Percentiles rank a stretch among this genome's conserved stretches.
These are phyloP conservation scores for Physella acuta DNA, from an alignment of 1,140 invertebrate species.

Conservation along the genomic window DNA sequence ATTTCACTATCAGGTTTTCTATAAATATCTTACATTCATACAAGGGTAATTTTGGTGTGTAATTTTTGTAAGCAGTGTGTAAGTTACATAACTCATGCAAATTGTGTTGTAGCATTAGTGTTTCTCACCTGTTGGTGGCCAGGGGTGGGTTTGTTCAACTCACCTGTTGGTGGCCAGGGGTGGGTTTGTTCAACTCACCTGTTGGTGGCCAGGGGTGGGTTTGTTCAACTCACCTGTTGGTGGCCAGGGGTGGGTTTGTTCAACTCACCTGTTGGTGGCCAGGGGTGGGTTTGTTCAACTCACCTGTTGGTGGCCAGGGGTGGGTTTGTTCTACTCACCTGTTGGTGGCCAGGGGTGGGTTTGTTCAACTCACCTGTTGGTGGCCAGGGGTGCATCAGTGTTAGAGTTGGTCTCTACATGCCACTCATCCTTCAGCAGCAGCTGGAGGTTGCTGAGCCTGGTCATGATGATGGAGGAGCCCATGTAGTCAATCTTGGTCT, in stretches of 20 bases:
- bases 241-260: background rate
- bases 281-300: background rate
- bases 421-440: slow-evolving; percentile 61
- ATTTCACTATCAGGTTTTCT: no score
- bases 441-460: slow-evolving; percentile 77
- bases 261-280: background rate
- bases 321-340: background rate
- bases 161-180: background rate
- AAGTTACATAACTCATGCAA: no score
- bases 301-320: background rate
- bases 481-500: slow-evolving; percentile 93
- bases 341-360: background rate
- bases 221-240: background rate
- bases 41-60: no score
- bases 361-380: slow-evolving; percentile 42
- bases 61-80: no score
- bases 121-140: background rate
- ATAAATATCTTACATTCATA: no score
- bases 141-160: background rate
- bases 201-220: background rate
- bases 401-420: slow-evolving; percentile 43
- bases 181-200: background rate
- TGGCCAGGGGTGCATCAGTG: slow-evolving; percentile 51
- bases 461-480: slow-evolving; percentile 87
- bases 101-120: no score